Evolutionary conservation across 2,113 vertebrate genomes (phyloP).

Genomic region (Mohoua ochrocephala): DNA sequence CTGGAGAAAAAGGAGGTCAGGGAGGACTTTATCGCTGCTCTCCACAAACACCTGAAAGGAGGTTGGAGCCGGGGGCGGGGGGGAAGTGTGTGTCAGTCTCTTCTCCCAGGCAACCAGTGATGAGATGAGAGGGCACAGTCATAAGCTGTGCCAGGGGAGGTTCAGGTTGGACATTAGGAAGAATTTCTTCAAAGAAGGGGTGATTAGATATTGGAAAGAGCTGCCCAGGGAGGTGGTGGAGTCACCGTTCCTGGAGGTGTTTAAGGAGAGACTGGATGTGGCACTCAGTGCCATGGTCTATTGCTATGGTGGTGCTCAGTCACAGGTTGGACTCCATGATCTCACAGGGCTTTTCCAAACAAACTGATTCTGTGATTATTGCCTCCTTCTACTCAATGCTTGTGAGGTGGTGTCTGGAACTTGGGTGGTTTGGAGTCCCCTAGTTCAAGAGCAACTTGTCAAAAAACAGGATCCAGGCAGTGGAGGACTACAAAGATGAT

Average conservation of each 20-base stretch:
- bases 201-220: background rate
- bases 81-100: background rate
- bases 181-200: background rate
- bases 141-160: background rate
- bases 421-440: background rate
- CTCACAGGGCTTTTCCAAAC: background rate
- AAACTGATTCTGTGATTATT: background rate
- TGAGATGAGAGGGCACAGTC: background rate
- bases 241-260: background rate
- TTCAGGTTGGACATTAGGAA: background rate
- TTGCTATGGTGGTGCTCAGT: rapidly evolving
- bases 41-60: background rate
- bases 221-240: background rate
- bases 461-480: background rate
- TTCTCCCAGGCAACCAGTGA: background rate
- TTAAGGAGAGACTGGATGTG: background rate
- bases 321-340: background rate
- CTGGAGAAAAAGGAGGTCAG: background rate
- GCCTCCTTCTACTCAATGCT: background rate
- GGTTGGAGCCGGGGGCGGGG: background rate
- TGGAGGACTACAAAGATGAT: background rate
- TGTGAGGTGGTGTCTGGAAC: background rate
- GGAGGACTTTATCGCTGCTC: too few species aligned
- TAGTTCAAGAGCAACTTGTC: background rate
- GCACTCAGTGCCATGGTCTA: background rate